Conservation (phyloP, 2,113 vertebrate species). For the Semicossyphus pulcher region DNA sequence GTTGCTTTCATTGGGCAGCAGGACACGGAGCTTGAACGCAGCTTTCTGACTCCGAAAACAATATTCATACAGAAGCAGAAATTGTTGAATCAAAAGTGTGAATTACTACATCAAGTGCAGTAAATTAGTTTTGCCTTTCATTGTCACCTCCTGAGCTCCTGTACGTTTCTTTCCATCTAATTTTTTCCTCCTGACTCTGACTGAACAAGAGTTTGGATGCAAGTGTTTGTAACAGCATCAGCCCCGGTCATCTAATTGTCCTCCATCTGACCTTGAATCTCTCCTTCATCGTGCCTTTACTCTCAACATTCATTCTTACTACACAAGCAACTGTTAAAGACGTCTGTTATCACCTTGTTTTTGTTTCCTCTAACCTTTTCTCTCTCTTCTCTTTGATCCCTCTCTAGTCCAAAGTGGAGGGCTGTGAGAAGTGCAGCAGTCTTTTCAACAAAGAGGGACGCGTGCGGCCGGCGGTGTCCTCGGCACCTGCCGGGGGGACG, state of each 20-base stretch:
- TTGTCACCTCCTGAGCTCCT: background rate
- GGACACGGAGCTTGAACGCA: background rate
- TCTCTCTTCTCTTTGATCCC: background rate
- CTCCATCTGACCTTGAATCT: background rate
- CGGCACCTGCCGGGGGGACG: slow-evolving; percentile 81
- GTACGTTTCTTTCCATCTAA: too few relatives aligned
- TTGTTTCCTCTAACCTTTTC: background rate
- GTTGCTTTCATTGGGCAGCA: too few relatives aligned
- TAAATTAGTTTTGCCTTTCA: background rate
- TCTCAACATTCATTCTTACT: too few relatives aligned
- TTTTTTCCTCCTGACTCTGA: background rate
- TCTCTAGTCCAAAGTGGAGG: slow-evolving; percentile 71
- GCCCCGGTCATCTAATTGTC: background rate
- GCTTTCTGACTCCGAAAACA: too few relatives aligned
- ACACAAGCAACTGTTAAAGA: too few relatives aligned
- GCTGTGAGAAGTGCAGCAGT: slow-evolving; percentile 77
- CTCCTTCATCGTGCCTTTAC: background rate
- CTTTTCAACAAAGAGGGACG: slow-evolving; percentile 82
- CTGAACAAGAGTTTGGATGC: background rate
- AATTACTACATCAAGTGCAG: background rate
- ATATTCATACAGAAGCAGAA: too few relatives aligned
- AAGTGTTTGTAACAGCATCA: background rate
- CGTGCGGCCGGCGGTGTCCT: slow-evolving; percentile 67
- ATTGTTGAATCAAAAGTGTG: background rate
- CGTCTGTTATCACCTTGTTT: background rate